Percentiles rank a stretch among this genome's conserved stretches.
Conservation (phyloP, 1,140 invertebrate species). For the Nasonia giraulti region DNA sequence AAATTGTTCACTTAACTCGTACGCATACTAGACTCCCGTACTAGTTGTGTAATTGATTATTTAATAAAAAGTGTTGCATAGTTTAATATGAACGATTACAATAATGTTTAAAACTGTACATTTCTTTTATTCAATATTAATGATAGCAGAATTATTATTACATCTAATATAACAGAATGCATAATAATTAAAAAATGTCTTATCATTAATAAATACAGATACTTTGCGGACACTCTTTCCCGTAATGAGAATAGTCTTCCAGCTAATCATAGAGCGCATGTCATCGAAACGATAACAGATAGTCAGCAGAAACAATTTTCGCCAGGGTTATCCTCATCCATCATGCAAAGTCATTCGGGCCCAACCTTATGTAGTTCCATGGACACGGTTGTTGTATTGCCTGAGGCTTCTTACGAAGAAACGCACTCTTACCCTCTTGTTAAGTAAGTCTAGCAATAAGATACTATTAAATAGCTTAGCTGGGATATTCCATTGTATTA, state of each 20-base stretch:
- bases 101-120: not conserved
- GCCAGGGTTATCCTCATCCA: constrained; percentile 67
- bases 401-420: constrained; percentile 66
- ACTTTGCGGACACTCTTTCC: constrained; percentile 77
- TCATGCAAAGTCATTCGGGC: constrained; percentile 66
- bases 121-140: not conserved
- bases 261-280: constrained; percentile 59
- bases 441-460: constrained; percentile 65
- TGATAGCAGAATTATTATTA: not conserved
- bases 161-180: not conserved
- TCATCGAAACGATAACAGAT: constrained; percentile 62
- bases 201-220: constrained; percentile 65
- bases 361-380: constrained; percentile 63
- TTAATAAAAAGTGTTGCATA: too few relatives aligned
- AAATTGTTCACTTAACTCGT: too few relatives aligned
- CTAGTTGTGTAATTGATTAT: too few relatives aligned
- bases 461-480: not conserved
- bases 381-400: constrained; percentile 61
- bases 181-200: constrained; percentile 28
- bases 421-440: constrained; percentile 69
- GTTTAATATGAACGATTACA: too few relatives aligned
- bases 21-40: too few relatives aligned
- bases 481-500: not conserved
- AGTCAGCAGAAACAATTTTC: constrained; percentile 61
- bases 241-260: constrained; percentile 73